phyloP scores from a whole-genome alignment of 2,797 vertebrate species.

The Callimico goeldii region DNA sequence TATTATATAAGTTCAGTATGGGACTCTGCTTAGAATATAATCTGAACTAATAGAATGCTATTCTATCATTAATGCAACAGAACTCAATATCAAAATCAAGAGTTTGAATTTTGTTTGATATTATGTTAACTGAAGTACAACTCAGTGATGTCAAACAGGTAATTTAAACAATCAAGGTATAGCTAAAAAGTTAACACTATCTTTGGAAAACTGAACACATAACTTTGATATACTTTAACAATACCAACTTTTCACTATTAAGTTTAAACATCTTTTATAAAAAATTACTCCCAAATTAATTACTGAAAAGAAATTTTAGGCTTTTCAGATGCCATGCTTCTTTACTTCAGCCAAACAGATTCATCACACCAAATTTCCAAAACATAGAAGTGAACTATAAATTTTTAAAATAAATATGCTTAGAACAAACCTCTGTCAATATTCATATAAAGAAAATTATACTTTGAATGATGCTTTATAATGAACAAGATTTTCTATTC shows the following conservation, averaged over 20 bases:
- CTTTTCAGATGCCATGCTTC: neutral
- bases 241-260: neutral
- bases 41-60: neutral
- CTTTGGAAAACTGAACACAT: neutral
- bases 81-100: neutral
- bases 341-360: neutral
- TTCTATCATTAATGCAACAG: neutral
- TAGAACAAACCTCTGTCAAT: neutral
- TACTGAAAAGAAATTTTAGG: slow-evolving; percentile 26
- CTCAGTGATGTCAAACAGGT: neutral
- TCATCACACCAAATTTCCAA: neutral
- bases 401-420: neutral
- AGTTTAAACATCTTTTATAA: neutral
- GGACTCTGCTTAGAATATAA: neutral
- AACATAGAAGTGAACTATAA: neutral
- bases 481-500: neutral
- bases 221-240: neutral
- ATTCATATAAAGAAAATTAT: neutral
- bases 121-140: neutral
- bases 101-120: neutral
- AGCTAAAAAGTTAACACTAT: neutral
- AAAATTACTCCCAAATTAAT: neutral
- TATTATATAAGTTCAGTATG: neutral
- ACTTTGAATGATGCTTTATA: neutral
- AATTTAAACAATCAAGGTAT: neutral